Base-by-base conservation (phyloP, 2,113 vertebrate genomes). In the Coracopsis vasa region DNA sequence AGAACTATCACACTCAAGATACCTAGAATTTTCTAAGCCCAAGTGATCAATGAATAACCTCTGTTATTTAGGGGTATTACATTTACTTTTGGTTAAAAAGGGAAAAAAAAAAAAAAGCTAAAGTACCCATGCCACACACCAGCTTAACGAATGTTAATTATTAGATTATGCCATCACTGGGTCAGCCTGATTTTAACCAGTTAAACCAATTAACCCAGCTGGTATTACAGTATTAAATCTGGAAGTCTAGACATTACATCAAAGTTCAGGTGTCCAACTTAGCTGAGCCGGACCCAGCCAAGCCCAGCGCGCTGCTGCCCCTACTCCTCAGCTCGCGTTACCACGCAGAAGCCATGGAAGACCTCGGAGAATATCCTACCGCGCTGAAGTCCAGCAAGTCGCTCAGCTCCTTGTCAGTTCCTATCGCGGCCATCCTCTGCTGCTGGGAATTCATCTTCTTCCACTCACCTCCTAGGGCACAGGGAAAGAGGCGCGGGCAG, bases 351-450 rank as follows among this genome's bases (percentile, higher is more conserved):
- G 86, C 39, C 94, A 62, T 10, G 92, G 94, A 75, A 80, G 90
- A 66, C 65, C 66, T 42, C 56, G 72, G 61, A 90, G 64, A 64
- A 73, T 65, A 56, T 94, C 99, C 81, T 99, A 99, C 99, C 99
- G 99, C 99, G 80, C 99, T 99, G 96, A 99, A 99, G 98, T 99
- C 99, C 98, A 99, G 99, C 97, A 99, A 97, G 98, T 99, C 99
- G 98, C 99, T 99, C 98, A 99, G 97, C 94, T 99, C 99, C 99
- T 99, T 99, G 98, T 99, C 99, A 77, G 99, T 99, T 97, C 99
- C 99, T 88, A 99, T 99, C 93, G 99, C 99, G 98, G 99, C 99
- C 98, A 99, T 99, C 98, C 99, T 99, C 98, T 99, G 99, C 98
- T 99, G 98, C 98, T 99, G 98, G 97, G 99, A 98, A 96, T 99